A percentile compares a stretch with the other conserved stretches of the same genome.
phyloP scores from a whole-genome alignment of 2,888 invertebrate species.

The Melinopterus prodromus region DNA sequence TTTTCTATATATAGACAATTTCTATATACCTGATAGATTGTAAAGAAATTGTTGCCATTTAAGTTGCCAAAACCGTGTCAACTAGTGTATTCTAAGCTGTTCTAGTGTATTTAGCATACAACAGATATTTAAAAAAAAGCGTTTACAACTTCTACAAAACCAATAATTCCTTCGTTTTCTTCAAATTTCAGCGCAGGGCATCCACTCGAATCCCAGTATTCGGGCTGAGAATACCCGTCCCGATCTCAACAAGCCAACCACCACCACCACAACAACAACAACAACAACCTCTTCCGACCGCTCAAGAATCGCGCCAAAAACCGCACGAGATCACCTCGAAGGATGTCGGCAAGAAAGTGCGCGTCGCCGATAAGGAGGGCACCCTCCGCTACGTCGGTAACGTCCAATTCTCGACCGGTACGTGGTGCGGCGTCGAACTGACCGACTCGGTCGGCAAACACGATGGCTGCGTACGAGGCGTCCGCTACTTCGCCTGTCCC shows the following conservation, averaged over 20 bases:
- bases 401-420: constrained; percentile 64
- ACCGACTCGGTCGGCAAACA: constrained; percentile 67
- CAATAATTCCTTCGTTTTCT: constrained; percentile 30
- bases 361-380: constrained; percentile 60
- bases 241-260: constrained; percentile 24
- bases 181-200: constrained; percentile 51
- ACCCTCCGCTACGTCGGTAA: constrained; percentile 67
- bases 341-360: constrained; percentile 54
- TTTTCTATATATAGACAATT: no score
- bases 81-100: no score
- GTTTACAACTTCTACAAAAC: neutral
- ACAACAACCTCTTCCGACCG: constrained; percentile 27
- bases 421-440: constrained; percentile 73
- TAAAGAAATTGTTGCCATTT: no score
- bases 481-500: constrained; percentile 69
- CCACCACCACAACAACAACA: constrained; percentile 19
- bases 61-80: no score
- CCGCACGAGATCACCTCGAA: constrained; percentile 37
- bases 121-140: neutral
- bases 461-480: constrained; percentile 69
- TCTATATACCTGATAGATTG: no score
- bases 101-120: no score
- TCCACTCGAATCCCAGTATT: constrained; percentile 56
- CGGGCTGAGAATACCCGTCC: constrained; percentile 53
- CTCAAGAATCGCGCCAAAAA: neutral